Base-by-base conservation (phyloP, 2,113 vertebrate species). In the Callionymus lyra region DNA sequence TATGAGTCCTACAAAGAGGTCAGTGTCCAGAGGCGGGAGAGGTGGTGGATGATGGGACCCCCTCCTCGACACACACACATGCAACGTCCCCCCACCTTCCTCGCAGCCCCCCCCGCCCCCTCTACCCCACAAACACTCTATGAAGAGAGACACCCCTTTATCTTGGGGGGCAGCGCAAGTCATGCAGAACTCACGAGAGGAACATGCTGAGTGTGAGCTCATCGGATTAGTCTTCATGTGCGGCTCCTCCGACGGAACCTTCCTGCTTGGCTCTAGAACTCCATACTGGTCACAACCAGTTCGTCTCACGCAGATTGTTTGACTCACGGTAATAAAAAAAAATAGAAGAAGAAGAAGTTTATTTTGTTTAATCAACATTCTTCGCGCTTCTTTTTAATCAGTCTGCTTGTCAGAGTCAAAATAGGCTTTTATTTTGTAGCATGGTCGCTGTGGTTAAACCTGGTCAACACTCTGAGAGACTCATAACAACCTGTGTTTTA, bases 141-240 rank as follows among this genome's bases (percentile, higher is more conserved):
- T n/a, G n/a, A n/a, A n/a, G n/a, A n/a, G n/a, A 61, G 65, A 65
- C 38, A 62, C 64, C 57, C 44, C 70, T 76, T 71, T 72, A 80
- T 84, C 71, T 81, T 65, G 66, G 58, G 70, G 76, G 80, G 74
- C 61, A 82, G 80, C 71, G 53, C 46, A 79, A 83, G 69, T 85
- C 84, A 82, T 80, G 82, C 80, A 80, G 80, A 84, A 85, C 84
- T 82, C 76, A 80, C 60, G 61, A 80, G 67, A 77, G 76, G 68
- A 84, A 73, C 78, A 69, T 72, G 68, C 76, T 72, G 72, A 76
- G 82, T 76, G 77, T 81, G 77, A 82, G 67, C 79, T 84, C 80
- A 80, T 79, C 48, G 73, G 77, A 84, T 82, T 84, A 83, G 68
- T 5, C 21, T 8, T 8, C 4, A 5, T 8, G 4, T 27, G 21